phyloP scores from a whole-genome alignment of 2,888 invertebrate species.

The Macrophya annulata region DNA sequence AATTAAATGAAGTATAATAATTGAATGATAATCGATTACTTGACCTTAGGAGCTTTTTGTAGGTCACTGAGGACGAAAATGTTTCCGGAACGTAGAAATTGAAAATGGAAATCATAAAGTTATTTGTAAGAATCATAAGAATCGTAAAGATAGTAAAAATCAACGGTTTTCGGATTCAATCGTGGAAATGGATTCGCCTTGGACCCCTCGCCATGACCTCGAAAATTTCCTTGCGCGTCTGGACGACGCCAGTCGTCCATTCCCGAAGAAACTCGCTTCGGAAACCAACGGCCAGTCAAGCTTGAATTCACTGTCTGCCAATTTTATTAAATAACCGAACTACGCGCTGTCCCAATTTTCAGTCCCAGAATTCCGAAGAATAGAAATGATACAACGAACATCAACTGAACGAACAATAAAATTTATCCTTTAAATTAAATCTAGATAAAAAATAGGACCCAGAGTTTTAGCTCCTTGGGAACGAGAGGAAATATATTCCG shows the following conservation, averaged over 20 bases:
- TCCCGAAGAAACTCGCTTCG: not conserved
- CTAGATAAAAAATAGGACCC: not conserved
- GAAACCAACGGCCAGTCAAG: not conserved
- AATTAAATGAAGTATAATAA: not conserved
- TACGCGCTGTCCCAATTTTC: not conserved
- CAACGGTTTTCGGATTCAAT: conserved; percentile 16
- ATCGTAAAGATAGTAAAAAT: not conserved
- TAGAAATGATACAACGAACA: not conserved
- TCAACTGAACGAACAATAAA: not conserved
- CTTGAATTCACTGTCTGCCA: conserved; percentile 28
- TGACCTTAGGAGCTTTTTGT: not conserved
- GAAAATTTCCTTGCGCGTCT: conserved; percentile 6
- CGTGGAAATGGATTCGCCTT: conserved; percentile 28
- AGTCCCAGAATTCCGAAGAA: not conserved
- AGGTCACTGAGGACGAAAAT: not conserved
- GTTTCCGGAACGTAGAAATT: not conserved
- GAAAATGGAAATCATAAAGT: not conserved
- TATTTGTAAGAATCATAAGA: not conserved
- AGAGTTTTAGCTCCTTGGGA: not conserved
- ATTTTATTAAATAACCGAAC: conserved; percentile 34
- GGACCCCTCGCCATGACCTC: not conserved
- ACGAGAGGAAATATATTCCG: not conserved
- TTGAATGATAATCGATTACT: not conserved
- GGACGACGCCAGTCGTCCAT: conserved; percentile 24
- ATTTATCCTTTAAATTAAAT: conserved; percentile 31